Evolutionary conservation across 23 tunicate species (phyloP).

Genomic region (Phallusia fumigata): DNA sequence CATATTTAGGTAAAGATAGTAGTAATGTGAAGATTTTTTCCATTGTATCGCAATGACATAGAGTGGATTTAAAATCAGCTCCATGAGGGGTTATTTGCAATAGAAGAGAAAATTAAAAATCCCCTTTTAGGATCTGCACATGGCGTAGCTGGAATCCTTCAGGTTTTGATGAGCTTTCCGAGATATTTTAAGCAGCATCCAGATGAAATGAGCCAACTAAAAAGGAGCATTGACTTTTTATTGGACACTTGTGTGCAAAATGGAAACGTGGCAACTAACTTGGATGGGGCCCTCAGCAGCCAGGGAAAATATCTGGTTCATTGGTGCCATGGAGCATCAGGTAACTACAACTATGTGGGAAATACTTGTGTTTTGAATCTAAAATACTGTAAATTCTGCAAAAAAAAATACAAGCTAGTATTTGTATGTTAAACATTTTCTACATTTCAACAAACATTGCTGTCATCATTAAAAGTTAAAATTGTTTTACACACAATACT

Average conservation of each 20-base stretch:
- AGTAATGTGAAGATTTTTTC: neutral
- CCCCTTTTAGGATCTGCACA: slow-evolving; percentile 59
- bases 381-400: too few relatives aligned
- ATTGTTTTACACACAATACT: too few relatives aligned
- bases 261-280: slow-evolving; percentile 64
- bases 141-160: slow-evolving; percentile 78
- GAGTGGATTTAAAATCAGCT: too few relatives aligned
- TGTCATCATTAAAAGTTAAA: too few relatives aligned
- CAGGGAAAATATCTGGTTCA: slow-evolving; percentile 51
- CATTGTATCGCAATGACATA: too few relatives aligned
- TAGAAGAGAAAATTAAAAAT: too few relatives aligned
- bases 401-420: too few relatives aligned
- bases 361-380: too few relatives aligned
- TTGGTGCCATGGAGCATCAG: slow-evolving; percentile 98
- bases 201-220: slow-evolving; percentile 5
- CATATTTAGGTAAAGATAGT: slow-evolving; percentile 59
- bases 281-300: slow-evolving; percentile 37
- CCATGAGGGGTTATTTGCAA: too few relatives aligned
- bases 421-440: too few relatives aligned
- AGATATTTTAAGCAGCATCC: slow-evolving; percentile 5
- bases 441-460: too few relatives aligned
- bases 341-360: slow-evolving; percentile 18
- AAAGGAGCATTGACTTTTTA: slow-evolving; percentile 45
- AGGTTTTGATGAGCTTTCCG: slow-evolving; percentile 48
- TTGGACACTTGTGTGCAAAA: slow-evolving; percentile 33